Evolutionary conservation across 2,113 vertebrate genomes (phyloP).

Genomic region (Pogonocichla stellata): DNA sequence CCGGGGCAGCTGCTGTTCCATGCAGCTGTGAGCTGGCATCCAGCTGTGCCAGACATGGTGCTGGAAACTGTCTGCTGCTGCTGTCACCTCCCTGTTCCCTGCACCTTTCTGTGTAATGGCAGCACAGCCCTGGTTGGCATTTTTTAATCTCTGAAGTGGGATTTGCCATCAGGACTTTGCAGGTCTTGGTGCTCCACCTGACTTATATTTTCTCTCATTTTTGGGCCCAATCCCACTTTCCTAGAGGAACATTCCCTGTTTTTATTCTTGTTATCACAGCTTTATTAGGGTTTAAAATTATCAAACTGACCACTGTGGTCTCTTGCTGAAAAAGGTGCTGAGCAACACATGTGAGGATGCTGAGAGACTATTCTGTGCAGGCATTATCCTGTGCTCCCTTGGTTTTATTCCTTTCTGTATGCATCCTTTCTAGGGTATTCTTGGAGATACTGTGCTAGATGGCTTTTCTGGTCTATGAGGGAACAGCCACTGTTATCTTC

Average conservation of each 20-base stretch:
- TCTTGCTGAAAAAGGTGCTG: background rate
- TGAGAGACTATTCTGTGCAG: background rate
- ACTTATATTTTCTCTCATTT: background rate
- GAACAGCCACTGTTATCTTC: background rate
- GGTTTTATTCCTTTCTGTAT: background rate
- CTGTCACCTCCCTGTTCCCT: background rate
- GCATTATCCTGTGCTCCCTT: background rate
- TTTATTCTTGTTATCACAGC: background rate
- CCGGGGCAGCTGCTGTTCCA: background rate
- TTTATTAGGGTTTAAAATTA: background rate
- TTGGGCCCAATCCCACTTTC: background rate
- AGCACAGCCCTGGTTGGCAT: background rate
- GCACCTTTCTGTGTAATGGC: background rate
- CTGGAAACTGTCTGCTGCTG: background rate
- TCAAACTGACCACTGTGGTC: background rate
- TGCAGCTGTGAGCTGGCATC: background rate
- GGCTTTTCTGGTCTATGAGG: background rate
- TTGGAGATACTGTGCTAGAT: background rate
- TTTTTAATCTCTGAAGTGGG: background rate
- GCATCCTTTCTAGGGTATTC: background rate
- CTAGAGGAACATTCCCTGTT: accelerated
- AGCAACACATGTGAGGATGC: background rate
- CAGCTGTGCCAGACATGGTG: background rate
- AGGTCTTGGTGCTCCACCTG: background rate
- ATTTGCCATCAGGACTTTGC: background rate